Evolutionary conservation across 2,113 vertebrate species (phyloP), one percentile per base, ranked within the genome.

Genomic region (Pteropus alecto): DNA sequence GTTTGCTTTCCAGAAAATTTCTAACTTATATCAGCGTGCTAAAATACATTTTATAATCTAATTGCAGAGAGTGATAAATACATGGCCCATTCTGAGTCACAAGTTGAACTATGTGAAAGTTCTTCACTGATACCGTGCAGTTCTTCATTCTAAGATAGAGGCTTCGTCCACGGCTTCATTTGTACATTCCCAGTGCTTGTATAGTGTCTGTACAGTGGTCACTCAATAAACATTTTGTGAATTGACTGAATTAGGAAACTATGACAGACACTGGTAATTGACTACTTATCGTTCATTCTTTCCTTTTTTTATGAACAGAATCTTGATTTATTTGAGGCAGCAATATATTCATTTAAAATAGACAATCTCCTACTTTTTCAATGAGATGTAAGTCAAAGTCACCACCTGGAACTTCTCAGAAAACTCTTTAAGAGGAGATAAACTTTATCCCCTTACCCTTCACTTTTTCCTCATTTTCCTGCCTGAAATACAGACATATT

Each of bases 1-100:
- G 33, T 87, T 81, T 83, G 28, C 8, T 56, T 94, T 94, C 33
- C 79, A 48, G 60, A 95, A 94, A 92, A 63, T 79, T 41, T 89
- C 54, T 51, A 74, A 41, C 33, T 85, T 76, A 11, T 18, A 33
- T 54, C 77, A 22, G 28, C 35, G 86, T 67, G 33, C 38, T 83
- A 68, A 92, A 60, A 78, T 38, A 8, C 1, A 67, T 24, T 89
- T 93, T 65, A 67, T 65, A 77, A 92, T 33, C 70, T 41, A 54
- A 95, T 81, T 46, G 33, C 13, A 58, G 46, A 65, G 10, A 81
- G 48, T 19, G 33, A 60, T 51, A 82, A 74, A 56, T 58, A 73
- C 76, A 56, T 22, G 21, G 26, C 21, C 26, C 8, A 4, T 35
- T 68, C 60, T 83, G 35, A 24, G 14, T 56, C 43, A 71, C 41